Evolutionary conservation across 92 coral and sea anemone species (phyloP).

Genomic region (Umimayanthus kanabou): DNA sequence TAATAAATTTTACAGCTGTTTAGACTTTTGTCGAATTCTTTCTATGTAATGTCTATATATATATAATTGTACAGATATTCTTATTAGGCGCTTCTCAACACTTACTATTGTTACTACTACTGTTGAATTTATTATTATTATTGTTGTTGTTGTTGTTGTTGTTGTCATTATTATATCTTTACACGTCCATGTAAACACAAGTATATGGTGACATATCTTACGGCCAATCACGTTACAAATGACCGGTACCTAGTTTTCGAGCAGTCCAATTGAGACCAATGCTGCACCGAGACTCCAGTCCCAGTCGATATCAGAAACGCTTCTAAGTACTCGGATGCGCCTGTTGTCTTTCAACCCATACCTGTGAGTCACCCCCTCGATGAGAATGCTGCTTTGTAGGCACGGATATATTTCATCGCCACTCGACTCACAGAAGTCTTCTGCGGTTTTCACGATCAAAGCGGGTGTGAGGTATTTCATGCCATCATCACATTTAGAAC

Average conservation of each 20-base stretch:
- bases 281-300: conserved; percentile 36
- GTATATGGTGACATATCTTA: too few species aligned
- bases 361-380: conserved; percentile 12
- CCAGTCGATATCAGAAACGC: conserved; percentile 9
- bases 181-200: too few species aligned
- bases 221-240: too few species aligned
- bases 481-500: conserved; percentile 24
- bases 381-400: conserved; percentile 33
- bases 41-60: too few species aligned
- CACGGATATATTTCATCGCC: conserved; percentile 21
- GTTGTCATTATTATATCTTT: too few species aligned
- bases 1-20: too few species aligned
- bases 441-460: conserved; percentile 31
- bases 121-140: too few species aligned
- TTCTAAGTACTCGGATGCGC: conserved; percentile 30
- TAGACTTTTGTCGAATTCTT: too few species aligned
- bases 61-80: too few species aligned
- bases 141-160: too few species aligned
- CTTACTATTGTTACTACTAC: too few species aligned
- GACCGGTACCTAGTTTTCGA: conserved; percentile 9
- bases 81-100: too few species aligned
- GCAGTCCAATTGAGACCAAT: conserved; percentile 19
- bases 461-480: conserved; percentile 33
- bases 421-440: conserved; percentile 25
- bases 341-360: conserved; percentile 4